Percentiles rank a stretch among this genome's conserved stretches.
Conservation (phyloP, 2,113 vertebrate species). For the Furnarius figulus region DNA sequence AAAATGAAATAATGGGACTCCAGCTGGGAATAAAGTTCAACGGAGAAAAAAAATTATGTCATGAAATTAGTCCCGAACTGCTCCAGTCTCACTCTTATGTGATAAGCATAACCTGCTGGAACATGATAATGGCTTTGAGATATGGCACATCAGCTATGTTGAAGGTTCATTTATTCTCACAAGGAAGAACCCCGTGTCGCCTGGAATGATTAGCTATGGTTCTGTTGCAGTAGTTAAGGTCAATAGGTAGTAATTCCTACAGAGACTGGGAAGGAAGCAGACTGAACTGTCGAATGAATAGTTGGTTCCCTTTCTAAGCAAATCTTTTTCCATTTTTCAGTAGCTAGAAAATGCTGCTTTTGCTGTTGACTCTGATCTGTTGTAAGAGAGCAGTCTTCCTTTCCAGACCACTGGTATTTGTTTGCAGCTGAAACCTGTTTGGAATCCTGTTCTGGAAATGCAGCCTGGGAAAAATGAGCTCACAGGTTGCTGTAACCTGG, state of each 20-base stretch:
- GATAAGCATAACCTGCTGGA: neutral
- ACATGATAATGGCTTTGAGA: neutral
- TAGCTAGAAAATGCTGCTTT: neutral
- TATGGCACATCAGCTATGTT: fast-evolving
- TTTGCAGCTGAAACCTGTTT: neutral
- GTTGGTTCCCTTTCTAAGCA: neutral
- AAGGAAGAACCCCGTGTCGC: neutral
- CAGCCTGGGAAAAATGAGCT: neutral
- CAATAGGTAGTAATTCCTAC: neutral
- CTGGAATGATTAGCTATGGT: neutral
- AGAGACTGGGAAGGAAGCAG: neutral
- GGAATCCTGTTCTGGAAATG: neutral
- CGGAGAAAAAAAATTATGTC: neutral
- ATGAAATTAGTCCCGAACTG: neutral
- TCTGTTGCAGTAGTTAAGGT: neutral
- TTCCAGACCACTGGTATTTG: neutral
- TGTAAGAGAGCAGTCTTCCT: neutral
- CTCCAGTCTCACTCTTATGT: neutral
- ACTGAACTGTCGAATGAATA: neutral
- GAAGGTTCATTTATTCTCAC: too few species aligned
- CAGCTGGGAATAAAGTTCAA: neutral
- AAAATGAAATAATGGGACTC: neutral
- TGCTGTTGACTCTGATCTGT: neutral
- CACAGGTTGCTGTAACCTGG: neutral
- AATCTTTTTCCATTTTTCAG: neutral